Conservation (phyloP, 1,140 invertebrate species). For the Anagrus nilaparvatae region DNA sequence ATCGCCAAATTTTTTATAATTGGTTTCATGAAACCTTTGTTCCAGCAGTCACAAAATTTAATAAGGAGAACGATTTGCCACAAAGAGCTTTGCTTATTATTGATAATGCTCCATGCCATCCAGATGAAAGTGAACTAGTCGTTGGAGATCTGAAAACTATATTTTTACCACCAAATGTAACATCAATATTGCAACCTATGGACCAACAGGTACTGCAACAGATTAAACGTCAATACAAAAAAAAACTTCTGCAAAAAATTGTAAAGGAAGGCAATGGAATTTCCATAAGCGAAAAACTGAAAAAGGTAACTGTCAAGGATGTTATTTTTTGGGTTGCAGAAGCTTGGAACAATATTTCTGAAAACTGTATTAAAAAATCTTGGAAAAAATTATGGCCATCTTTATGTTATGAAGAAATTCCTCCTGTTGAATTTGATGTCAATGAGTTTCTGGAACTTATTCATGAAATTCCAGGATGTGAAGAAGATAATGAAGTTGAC, state of each 20-base stretch:
- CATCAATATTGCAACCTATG: slow-evolving; percentile 13
- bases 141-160: slow-evolving; percentile 9
- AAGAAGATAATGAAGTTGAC: no score
- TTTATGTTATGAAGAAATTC: no score
- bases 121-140: slow-evolving; percentile 5
- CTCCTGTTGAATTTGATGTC: no score
- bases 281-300: slow-evolving; percentile 9
- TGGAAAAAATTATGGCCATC: slow-evolving; percentile 26
- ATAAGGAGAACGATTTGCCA: slow-evolving; percentile 22
- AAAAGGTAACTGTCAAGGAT: slow-evolving; percentile 25
- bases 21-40: slow-evolving; percentile 31
- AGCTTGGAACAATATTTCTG: slow-evolving; percentile 23
- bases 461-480: no score
- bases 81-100: slow-evolving; percentile 33
- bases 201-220: slow-evolving; percentile 8
- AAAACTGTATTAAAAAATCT: slow-evolving; percentile 22
- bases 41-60: slow-evolving; percentile 21
- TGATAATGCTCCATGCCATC: slow-evolving; percentile 29
- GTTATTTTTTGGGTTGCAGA: slow-evolving; percentile 26
- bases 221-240: slow-evolving; percentile 5
- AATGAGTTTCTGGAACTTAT: no score
- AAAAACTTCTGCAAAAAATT: slow-evolving; percentile 1
- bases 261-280: no score
- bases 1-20: slow-evolving; percentile 14
- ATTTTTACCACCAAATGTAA: slow-evolving; percentile 18